Evolutionary conservation across 2,797 vertebrate species (phyloP).

Genomic region (Fratercula arctica): DNA sequence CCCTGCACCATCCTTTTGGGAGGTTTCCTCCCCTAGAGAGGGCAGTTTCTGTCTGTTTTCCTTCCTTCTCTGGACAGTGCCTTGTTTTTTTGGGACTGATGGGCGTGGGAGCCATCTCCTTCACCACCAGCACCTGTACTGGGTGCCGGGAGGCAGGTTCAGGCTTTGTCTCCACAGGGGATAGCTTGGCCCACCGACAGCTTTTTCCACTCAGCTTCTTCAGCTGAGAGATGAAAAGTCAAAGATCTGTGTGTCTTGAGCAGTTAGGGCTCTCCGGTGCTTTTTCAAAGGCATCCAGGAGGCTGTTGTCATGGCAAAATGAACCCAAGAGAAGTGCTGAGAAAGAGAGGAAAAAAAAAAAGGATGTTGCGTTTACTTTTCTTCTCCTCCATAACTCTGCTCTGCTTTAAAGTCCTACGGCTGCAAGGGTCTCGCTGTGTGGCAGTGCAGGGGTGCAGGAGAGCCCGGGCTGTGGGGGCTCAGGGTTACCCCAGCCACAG

Average conservation of each 20-base stretch:
- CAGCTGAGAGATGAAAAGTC: conserved; percentile 10
- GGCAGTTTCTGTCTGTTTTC: neutral
- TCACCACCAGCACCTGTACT: rapidly evolving
- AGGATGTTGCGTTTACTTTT: neutral
- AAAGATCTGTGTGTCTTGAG: neutral
- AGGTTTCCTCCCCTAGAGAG: neutral
- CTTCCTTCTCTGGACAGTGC: neutral
- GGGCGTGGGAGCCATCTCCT: neutral
- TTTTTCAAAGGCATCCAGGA: neutral
- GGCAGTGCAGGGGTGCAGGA: neutral
- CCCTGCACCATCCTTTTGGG: neutral
- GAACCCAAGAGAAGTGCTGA: neutral
- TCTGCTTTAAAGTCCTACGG: neutral
- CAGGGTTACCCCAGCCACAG: neutral
- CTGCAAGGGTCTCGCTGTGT: neutral
- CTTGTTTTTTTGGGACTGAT: neutral
- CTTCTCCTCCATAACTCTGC: neutral
- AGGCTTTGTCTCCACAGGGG: neutral
- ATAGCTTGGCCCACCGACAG: neutral
- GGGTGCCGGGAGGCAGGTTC: neutral
- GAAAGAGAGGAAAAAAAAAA: neutral
- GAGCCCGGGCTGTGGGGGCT: neutral
- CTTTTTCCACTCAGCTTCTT: neutral
- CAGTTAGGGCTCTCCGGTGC: neutral
- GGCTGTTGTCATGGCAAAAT: conserved; percentile 39